Evolutionary conservation across 2,113 vertebrate genomes (phyloP), one percentile per base, ranked within the genome.

Genomic region (Microtus ochrogaster): DNA sequence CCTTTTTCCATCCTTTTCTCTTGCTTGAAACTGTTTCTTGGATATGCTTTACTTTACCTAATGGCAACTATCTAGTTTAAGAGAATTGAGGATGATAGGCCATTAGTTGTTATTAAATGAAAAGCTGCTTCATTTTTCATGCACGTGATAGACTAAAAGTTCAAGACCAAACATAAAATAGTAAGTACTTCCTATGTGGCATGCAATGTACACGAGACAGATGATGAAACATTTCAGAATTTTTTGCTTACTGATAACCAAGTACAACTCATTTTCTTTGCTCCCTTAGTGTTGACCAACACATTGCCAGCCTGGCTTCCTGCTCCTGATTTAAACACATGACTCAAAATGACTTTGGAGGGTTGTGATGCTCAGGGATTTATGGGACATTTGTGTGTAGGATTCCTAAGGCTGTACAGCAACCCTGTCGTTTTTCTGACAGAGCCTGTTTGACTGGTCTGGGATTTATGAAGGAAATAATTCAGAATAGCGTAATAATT

Each of bases 391-490:
- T 98, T 96, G 94, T 97, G 84, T 97, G 89, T 96, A 96, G 96
- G 95, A 97, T 95, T 98, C 96, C 97, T 88, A 96, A 98, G 95
- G 70, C 94, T 97, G 92, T 97, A 97, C 2, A 0, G 97, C 98
- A 98, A 49, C 97, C 98, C 98, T 98, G 97, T 98, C 88, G 0
- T 97, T 98, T 98, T 97, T 97, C 98, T 98, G 98, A 98, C 97
- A 97, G 89, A 98, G 93, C 96, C 97, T 98, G 97, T 98, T 98
- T 98, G 98, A 98, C 98, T 98, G 95, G 91, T 97, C 96, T 97
- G 87, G 97, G 96, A 99, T 99, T 98, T 99, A 99, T 98, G 98
- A 95, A 94, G 92, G 98, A 98, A 98, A 98, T 99, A 98, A 99
- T 98, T 98, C 96, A 98, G 97, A 98, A 96, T 91, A 97, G 97